Percentiles rank a stretch among this genome's conserved stretches.
Evolutionary conservation across 2,113 vertebrate species (phyloP).

Genomic region (Microcebus ravelobensis): DNA sequence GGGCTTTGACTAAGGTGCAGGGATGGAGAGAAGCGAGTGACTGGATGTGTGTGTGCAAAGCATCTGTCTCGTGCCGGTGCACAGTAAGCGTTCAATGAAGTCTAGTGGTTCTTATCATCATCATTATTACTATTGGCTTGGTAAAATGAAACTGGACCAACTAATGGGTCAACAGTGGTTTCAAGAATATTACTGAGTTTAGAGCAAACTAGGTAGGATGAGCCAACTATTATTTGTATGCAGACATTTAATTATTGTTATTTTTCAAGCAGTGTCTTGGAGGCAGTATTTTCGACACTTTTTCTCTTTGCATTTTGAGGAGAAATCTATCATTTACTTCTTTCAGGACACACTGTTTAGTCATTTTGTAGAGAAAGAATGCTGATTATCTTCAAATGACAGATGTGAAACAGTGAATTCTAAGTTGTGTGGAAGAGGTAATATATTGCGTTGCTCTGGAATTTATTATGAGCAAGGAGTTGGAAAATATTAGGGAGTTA

Average conservation of each 20-base stretch:
- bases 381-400: slow-evolving; percentile 74
- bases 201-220: background rate
- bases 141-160: slow-evolving; percentile 41
- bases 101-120: background rate
- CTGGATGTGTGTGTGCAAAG: background rate
- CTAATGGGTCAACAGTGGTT: background rate
- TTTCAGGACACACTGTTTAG: slow-evolving; percentile 51
- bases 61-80: too few relatives aligned
- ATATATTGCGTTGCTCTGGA: background rate
- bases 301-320: slow-evolving; percentile 59
- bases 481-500: slow-evolving; percentile 62
- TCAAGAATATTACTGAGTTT: slow-evolving; percentile 3
- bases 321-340: slow-evolving; percentile 65
- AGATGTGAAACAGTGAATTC: slow-evolving; percentile 63
- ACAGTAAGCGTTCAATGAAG: background rate
- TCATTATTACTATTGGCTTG: background rate
- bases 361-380: slow-evolving; percentile 65
- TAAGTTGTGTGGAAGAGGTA: slow-evolving; percentile 56
- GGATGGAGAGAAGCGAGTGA: too few relatives aligned
- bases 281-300: slow-evolving; percentile 38
- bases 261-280: slow-evolving; percentile 16
- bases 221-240: background rate
- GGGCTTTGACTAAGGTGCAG: background rate
- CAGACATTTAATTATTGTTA: slow-evolving; percentile 29
- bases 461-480: slow-evolving; percentile 60